A percentile compares a stretch with the other conserved stretches of the same genome.
Conservation (phyloP, 2,797 vertebrate species). For the Chaunax sp. region DNA sequence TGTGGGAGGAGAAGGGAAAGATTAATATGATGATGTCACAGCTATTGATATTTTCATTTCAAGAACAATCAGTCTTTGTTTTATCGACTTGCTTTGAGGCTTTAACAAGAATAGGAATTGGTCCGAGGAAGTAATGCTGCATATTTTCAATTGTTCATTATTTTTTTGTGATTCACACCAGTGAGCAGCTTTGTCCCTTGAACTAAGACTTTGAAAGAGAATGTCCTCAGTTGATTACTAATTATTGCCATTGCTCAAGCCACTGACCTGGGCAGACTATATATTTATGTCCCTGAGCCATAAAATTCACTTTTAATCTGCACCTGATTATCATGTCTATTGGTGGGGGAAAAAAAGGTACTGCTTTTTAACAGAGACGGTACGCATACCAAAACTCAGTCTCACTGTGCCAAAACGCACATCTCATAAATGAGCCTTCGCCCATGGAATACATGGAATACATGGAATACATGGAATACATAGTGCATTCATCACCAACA, state of each 20-base stretch:
- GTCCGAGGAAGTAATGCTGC: conserved; percentile 6
- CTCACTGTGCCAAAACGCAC: too few species aligned
- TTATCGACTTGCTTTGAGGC: conserved; percentile 17
- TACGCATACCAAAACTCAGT: not conserved
- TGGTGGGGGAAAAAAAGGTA: too few species aligned
- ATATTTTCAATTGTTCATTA: conserved; percentile 22
- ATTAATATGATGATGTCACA: not conserved
- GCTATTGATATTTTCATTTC: not conserved
- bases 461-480: too few species aligned
- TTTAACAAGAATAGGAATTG: not conserved
- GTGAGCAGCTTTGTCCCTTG: conserved; percentile 22
- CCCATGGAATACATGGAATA: not conserved
- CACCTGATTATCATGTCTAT: conserved; percentile 17
- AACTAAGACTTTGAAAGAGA: conserved; percentile 16
- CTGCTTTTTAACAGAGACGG: not conserved
- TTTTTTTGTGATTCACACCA: conserved; percentile 33
- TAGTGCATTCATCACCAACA: not conserved
- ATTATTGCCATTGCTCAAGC: conserved; percentile 38
- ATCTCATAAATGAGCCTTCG: too few species aligned
- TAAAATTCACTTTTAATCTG: conserved; percentile 49
- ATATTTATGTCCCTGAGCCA: conserved; percentile 33
- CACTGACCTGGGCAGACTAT: conserved; percentile 30
- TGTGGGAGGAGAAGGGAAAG: conserved; percentile 29
- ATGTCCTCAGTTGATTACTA: conserved; percentile 43
- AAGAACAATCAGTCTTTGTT: conserved; percentile 18